Base-by-base conservation (phyloP, 2,888 invertebrate genomes). In the Drosophila anceps region DNA sequence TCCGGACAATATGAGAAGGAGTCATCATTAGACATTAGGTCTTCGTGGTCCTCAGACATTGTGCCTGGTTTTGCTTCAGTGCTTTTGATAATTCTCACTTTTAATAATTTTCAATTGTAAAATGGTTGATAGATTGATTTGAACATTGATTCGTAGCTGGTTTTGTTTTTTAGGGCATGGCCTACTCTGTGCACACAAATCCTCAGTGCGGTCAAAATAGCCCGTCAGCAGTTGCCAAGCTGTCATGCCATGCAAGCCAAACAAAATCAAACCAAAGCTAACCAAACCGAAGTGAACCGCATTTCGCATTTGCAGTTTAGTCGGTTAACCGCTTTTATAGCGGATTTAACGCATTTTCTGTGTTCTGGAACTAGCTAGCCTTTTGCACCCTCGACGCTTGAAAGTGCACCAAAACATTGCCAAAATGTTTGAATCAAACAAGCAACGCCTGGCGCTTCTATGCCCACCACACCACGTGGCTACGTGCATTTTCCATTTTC, bases 241-340 rank as follows among this genome's bases (percentile, higher is more conserved):
- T 55, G 44, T 12, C 20, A 24, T 4, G 54, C 13, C 54, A 71
- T 57, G 43, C 27, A 48, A 68, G 63, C 50, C 75, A 24, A 60
- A 58, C 48, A 15, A 50, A 67, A 29, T 48, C 35, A 29, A 54
- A 48, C 29, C 46, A 8, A 27, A 46, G 41, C 43, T 18, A 64
- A 46, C 51, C 67, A 37, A 66, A 67, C 69, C 73, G 46, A 81
- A 71, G 65, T 63, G 66, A 70, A 75, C 84, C 86, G 55, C 86
- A 86, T 79, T 83, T 84, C 69, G 82, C 75, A 84, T 80, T 84
- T 82, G 76, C 78, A 84, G 86, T 82, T 84, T 80, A 73, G 73
- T 81, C 82, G 84, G 86, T 86, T 84, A 84, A 86, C 84, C 86
- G 80, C 81, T 69, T 80, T 84, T 81, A 80, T 74, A 71, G 84